Percentiles rank a stretch among this genome's conserved stretches.
phyloP scores from a whole-genome alignment of 2,888 invertebrate genomes.

The Acholoe squamosa region DNA sequence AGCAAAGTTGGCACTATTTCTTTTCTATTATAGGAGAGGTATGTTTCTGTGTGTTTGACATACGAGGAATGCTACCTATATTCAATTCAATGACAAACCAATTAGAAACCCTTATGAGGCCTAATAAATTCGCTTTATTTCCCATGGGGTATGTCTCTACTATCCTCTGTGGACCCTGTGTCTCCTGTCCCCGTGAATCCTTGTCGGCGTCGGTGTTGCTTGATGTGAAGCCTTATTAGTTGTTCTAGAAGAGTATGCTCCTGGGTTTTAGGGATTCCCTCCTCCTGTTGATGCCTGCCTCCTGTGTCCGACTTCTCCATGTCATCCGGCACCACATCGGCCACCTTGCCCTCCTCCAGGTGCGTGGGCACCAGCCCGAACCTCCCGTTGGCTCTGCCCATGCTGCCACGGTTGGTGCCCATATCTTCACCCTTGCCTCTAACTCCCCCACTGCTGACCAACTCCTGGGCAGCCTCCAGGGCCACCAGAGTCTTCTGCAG shows the following conservation, averaged over 20 bases:
- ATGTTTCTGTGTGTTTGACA: not conserved
- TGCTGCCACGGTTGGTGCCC: not conserved
- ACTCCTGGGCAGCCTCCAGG: not conserved
- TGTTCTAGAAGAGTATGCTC: not conserved
- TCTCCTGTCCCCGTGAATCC: too few species aligned
- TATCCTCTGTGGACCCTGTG: not conserved
- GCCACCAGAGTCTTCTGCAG: not conserved
- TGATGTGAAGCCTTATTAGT: not conserved
- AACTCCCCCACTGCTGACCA: not conserved
- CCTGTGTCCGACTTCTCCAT: not conserved
- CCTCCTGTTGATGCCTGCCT: too few species aligned
- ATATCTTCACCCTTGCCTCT: not conserved
- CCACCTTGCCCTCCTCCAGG: slow-evolving; percentile 17
- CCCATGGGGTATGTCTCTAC: not conserved
- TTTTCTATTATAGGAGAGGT: not conserved
- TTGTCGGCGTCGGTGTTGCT: not conserved
- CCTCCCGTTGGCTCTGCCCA: not conserved
- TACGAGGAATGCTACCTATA: not conserved
- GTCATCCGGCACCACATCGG: not conserved
- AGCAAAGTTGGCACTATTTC: not conserved
- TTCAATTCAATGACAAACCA: not conserved
- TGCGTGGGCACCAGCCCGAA: not conserved
- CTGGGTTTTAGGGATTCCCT: too few species aligned
- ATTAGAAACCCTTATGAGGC: not conserved
- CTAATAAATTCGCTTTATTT: not conserved